Conservation (phyloP, 2,797 vertebrate genomes). For the Falco berigora region DNA sequence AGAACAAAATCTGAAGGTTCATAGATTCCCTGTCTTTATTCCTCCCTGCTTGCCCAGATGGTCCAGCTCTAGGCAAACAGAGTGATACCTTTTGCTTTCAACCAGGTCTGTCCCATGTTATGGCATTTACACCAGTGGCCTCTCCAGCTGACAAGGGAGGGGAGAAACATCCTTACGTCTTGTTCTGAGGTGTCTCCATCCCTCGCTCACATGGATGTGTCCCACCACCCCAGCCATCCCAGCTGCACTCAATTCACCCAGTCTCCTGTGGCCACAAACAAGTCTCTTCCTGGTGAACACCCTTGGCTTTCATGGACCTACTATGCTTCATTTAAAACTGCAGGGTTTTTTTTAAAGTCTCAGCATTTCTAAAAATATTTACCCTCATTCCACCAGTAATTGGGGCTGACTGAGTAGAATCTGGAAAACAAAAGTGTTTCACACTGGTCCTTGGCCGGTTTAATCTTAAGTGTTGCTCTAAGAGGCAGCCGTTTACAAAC, state of each 20-base stretch:
- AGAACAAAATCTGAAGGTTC: background rate
- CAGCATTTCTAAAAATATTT: background rate
- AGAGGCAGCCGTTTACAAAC: background rate
- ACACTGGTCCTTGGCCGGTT: rapidly evolving
- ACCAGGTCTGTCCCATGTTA: rapidly evolving
- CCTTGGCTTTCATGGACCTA: background rate
- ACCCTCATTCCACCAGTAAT: background rate
- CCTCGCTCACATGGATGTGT: too few species aligned
- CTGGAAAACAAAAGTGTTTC: background rate
- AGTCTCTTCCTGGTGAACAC: rapidly evolving
- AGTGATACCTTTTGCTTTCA: background rate
- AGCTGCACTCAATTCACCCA: background rate
- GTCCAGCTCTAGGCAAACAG: background rate
- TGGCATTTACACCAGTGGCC: rapidly evolving
- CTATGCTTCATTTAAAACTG: background rate
- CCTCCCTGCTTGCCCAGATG: background rate
- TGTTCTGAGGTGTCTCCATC: background rate
- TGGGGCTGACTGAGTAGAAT: background rate
- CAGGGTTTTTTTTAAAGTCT: background rate
- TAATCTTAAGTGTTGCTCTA: background rate
- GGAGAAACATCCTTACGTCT: background rate
- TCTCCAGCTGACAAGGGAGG: background rate
- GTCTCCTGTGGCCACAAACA: background rate
- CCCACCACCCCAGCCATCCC: background rate
- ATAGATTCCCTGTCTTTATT: background rate